Conservation (phyloP, 2,888 invertebrate genomes). For the Nowickia ferox region DNA sequence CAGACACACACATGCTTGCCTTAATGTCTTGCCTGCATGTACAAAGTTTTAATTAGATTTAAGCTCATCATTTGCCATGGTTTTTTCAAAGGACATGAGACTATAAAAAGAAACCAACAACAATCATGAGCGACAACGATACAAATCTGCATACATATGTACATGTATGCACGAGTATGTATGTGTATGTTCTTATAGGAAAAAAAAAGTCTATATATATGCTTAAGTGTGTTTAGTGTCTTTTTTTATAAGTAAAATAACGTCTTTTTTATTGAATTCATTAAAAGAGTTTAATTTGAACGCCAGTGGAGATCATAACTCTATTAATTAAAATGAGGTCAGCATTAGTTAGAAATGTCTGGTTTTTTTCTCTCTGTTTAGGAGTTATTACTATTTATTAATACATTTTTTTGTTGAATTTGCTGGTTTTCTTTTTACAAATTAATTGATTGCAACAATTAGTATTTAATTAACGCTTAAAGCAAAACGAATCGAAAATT, state of each 20-base stretch:
- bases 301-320: slow-evolving; percentile 54
- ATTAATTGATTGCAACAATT: slow-evolving; percentile 36
- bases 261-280: slow-evolving; percentile 45
- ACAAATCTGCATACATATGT: background rate
- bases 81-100: slow-evolving; percentile 23
- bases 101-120: background rate
- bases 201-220: background rate
- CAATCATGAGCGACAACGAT: background rate
- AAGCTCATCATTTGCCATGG: slow-evolving; percentile 63
- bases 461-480: too few species aligned
- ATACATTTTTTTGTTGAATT: slow-evolving; percentile 8
- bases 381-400: slow-evolving; percentile 14
- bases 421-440: background rate
- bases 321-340: slow-evolving; percentile 62
- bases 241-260: background rate
- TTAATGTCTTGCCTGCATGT: slow-evolving; percentile 15
- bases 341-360: slow-evolving; percentile 15
- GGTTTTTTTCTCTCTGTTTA: background rate
- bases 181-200: background rate
- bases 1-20: background rate
- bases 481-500: too few species aligned
- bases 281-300: slow-evolving; percentile 57
- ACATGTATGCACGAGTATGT: background rate
- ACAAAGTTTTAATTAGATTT: slow-evolving; percentile 65
- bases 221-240: background rate